Evolutionary conservation across 2,888 invertebrate species (phyloP).

Genomic region (Trachelus tabidus): DNA sequence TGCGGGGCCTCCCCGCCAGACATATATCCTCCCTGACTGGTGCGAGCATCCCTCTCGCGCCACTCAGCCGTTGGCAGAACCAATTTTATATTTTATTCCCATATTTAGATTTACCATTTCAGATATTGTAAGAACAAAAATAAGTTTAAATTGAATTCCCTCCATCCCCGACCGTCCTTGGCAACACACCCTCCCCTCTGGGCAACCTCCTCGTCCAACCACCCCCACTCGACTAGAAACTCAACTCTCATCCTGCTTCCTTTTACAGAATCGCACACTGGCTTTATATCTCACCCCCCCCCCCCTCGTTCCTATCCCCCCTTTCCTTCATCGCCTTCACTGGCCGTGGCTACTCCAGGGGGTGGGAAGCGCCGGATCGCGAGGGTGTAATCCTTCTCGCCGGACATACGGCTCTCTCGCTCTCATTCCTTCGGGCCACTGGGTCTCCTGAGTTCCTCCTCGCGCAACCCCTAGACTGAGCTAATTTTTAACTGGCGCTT

Average conservation of each 20-base stretch:
- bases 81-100: constrained; percentile 60
- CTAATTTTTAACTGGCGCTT: constrained; percentile 55
- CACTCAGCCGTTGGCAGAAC: constrained; percentile 38
- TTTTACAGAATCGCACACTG: not conserved
- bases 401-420: constrained; percentile 20
- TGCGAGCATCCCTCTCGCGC: not conserved
- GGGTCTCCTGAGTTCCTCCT: constrained; percentile 18
- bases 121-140: constrained; percentile 62
- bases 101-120: constrained; percentile 60
- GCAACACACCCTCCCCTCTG: not conserved
- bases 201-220: not conserved
- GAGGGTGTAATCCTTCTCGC: constrained; percentile 23
- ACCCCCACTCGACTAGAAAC: not conserved
- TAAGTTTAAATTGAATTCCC: constrained; percentile 64
- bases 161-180: constrained; percentile 30
- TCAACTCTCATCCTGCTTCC: not conserved
- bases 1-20: constrained; percentile 14
- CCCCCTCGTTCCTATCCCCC: constrained; percentile 8
- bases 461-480: constrained; percentile 28
- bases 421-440: constrained; percentile 14
- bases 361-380: constrained; percentile 20
- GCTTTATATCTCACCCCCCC: not conserved
- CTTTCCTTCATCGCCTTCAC: not conserved
- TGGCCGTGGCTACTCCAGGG: not conserved
- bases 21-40: not conserved